Base-by-base conservation (phyloP, 35 echinoderm and acorn worm species). In the Strongylocentrotus purpuratus region DNA sequence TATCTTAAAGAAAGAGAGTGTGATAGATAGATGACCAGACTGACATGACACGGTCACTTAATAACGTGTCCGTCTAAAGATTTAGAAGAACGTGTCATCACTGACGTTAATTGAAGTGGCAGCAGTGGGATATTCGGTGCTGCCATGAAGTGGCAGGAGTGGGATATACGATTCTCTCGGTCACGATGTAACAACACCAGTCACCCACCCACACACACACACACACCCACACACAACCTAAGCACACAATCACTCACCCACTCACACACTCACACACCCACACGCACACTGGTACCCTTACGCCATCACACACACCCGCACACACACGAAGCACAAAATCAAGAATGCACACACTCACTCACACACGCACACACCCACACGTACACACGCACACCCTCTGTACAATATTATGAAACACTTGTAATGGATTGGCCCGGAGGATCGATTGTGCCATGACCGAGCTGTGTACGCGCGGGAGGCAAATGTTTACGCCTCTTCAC, bases 401-500 rank as follows among this genome's bases (percentile, higher is more conserved):
- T 89, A 46, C 32, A 89, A 31, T 17, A 33, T 31, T 22, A 20
- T n/a, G 65, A 78, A 78, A 78, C 22, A 8, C 65, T 78, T 78
- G 65, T 78, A 22, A 78, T 78, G 28, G 65, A 78, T 78, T 78
- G 65, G 65, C 22, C 65, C 65, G 25, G 25, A 28, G 65, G 65
- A 78, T 78, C 65, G 22, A 78, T 78, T n/a, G 65, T 28, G 65
- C 65, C 65, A 78, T 78, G 65, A 78, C 65, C 65, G 65, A 28
- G 33, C 45, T 89, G 87, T 89, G 87, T 89, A 89, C 87, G 87
- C 87, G 45, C 87, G 33, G 87, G 87, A 46, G 87, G 33, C 32
- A 89, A 89, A 89, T 89, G 87, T 89, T 89, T 89, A 46, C 87
- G 87, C 87, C 87, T 89, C 87, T 89, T 89, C 87, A 89, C 10